phyloP scores from a whole-genome alignment of 2,888 invertebrate genomes.

The Andrena camellia region DNA sequence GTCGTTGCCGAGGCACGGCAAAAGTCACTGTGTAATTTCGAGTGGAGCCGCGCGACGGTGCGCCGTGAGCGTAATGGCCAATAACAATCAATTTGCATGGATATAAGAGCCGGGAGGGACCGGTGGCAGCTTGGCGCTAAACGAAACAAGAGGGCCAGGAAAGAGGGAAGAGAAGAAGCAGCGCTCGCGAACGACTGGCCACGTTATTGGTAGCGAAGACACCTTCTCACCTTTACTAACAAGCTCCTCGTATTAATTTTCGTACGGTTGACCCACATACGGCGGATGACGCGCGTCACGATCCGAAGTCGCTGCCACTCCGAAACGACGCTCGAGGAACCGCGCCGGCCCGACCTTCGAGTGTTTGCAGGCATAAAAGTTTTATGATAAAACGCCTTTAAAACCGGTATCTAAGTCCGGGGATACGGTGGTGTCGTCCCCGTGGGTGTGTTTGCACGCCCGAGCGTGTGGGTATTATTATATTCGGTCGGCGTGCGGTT shows the following conservation, averaged over 20 bases:
- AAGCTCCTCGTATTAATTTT: slow-evolving; percentile 65
- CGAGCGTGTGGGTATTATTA: slow-evolving; percentile 31
- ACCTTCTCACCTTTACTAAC: slow-evolving; percentile 53
- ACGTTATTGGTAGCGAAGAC: slow-evolving; percentile 20
- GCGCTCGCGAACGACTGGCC: neutral
- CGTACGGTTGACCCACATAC: slow-evolving; percentile 62
- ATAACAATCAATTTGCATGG: slow-evolving; percentile 75
- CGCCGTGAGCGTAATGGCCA: slow-evolving; percentile 58
- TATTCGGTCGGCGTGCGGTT: slow-evolving; percentile 36
- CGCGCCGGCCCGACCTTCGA: slow-evolving; percentile 64
- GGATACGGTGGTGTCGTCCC: slow-evolving; percentile 25
- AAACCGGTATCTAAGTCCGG: slow-evolving; percentile 70
- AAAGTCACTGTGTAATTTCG: slow-evolving; percentile 61
- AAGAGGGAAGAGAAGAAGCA: neutral
- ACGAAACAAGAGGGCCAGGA: slow-evolving; percentile 10
- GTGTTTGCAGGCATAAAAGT: slow-evolving; percentile 64
- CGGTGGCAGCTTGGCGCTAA: slow-evolving; percentile 15
- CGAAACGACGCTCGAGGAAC: slow-evolving; percentile 50
- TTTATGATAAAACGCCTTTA: slow-evolving; percentile 69
- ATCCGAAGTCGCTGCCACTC: slow-evolving; percentile 30
- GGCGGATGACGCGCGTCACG: slow-evolving; percentile 34
- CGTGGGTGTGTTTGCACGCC: slow-evolving; percentile 51
- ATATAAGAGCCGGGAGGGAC: slow-evolving; percentile 63
- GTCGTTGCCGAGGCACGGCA: slow-evolving; percentile 35
- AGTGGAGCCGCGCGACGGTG: slow-evolving; percentile 16